Conservation (phyloP, 2,797 vertebrate genomes). For the Myotis pilosus region DNA sequence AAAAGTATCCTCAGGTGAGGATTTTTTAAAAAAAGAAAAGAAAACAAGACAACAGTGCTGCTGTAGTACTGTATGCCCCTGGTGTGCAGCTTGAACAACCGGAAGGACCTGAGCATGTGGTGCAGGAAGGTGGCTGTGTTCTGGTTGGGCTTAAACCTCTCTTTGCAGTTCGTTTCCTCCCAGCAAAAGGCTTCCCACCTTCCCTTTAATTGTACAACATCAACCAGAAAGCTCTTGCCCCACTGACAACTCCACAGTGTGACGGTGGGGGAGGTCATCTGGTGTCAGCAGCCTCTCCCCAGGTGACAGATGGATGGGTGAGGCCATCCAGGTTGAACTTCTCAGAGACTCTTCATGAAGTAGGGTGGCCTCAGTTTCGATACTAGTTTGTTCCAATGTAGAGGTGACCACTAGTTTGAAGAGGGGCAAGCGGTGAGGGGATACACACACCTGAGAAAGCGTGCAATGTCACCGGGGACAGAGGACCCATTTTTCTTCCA, state of each 20-base stretch:
- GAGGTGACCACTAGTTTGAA: neutral
- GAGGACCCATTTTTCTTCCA: neutral
- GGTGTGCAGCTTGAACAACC: neutral
- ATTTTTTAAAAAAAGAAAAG: neutral
- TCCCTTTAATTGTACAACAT: neutral
- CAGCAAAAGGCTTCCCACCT: neutral
- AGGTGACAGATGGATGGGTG: conserved; percentile 41
- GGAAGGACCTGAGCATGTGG: neutral
- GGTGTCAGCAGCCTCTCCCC: conserved; percentile 25
- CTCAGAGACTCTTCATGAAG: neutral
- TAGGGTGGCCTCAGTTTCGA: neutral
- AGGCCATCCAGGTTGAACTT: conserved; percentile 45
- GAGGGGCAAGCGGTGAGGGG: neutral
- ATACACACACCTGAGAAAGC: neutral
- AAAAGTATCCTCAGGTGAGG: too few relatives aligned
- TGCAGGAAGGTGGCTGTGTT: neutral
- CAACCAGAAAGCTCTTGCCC: neutral
- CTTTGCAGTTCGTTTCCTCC: neutral
- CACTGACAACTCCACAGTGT: neutral
- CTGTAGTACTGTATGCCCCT: neutral
- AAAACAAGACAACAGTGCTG: neutral
- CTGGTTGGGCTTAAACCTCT: too few relatives aligned
- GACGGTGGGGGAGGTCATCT: neutral
- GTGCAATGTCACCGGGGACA: neutral
- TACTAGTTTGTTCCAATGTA: neutral